phyloP scores from a whole-genome alignment of 2,797 vertebrate species.

The Sebastiscus albofasciatus region DNA sequence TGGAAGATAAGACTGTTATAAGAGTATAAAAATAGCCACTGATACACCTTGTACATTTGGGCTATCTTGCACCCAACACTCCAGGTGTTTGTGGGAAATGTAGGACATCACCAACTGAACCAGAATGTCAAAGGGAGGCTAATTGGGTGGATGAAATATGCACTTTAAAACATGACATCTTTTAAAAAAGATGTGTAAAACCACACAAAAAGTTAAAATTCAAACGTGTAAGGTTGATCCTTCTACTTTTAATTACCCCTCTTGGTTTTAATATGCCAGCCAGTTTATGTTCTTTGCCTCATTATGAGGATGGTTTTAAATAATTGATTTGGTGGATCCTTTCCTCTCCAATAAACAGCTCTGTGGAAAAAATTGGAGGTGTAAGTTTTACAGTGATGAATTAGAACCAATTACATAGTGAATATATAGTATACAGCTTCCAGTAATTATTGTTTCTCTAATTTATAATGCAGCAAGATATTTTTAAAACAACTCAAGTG shows the following conservation, averaged over 20 bases:
- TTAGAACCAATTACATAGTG: slow-evolving; percentile 27
- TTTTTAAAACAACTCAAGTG: not conserved
- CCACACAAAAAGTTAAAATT: not conserved
- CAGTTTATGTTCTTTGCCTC: slow-evolving; percentile 40
- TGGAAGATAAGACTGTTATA: not conserved
- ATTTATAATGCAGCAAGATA: slow-evolving; percentile 4
- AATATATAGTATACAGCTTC: not conserved
- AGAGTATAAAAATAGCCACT: not conserved
- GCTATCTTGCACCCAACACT: not conserved
- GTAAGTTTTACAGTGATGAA: slow-evolving; percentile 26
- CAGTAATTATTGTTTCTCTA: not conserved
- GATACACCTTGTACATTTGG: not conserved
- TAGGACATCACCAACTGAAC: not conserved
- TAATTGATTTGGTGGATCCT: slow-evolving; percentile 39
- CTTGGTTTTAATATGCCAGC: not conserved
- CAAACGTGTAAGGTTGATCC: not conserved
- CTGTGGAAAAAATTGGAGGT: not conserved
- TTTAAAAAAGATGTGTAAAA: not conserved
- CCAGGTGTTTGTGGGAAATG: not conserved
- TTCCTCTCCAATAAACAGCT: slow-evolving; percentile 18
- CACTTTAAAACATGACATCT: not conserved
- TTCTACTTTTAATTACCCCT: not conserved
- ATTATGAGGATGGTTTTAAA: slow-evolving; percentile 46
- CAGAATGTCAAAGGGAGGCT: not conserved
- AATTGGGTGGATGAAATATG: not conserved